A percentile compares a stretch with the other conserved stretches of the same genome.
Conservation (phyloP, 2,113 vertebrate species). For the Microcebus murinus region DNA sequence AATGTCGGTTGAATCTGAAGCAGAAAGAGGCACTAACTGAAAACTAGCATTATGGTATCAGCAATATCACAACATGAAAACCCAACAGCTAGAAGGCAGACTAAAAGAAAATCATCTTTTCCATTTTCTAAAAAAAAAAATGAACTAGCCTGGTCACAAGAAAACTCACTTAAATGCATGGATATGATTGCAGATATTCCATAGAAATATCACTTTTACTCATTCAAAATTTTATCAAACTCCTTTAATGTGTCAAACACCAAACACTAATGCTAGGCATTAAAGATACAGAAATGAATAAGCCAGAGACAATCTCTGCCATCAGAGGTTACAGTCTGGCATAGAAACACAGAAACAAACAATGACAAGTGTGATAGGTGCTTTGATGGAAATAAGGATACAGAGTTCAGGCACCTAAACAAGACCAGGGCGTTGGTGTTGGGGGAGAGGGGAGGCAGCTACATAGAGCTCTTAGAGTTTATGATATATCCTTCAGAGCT, state of each 20-base stretch:
- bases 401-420: neutral
- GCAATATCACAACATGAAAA: neutral
- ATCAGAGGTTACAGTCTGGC: neutral
- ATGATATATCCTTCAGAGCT: neutral
- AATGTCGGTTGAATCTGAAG: constrained; percentile 4
- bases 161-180: neutral
- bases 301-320: neutral
- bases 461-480: neutral
- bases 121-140: constrained; percentile 36
- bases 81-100: neutral
- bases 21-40: neutral
- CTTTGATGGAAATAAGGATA: neutral
- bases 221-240: neutral
- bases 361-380: neutral
- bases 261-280: neutral
- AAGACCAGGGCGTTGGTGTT: neutral
- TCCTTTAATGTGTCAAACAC: neutral
- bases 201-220: neutral
- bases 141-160: neutral
- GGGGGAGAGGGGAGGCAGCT: neutral
- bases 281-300: neutral
- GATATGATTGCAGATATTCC: neutral
- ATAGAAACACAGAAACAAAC: neutral
- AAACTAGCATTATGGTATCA: neutral
- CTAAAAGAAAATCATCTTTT: constrained; percentile 1